Conservation (phyloP, 1,140 invertebrate species). For the Drosophila orena region DNA sequence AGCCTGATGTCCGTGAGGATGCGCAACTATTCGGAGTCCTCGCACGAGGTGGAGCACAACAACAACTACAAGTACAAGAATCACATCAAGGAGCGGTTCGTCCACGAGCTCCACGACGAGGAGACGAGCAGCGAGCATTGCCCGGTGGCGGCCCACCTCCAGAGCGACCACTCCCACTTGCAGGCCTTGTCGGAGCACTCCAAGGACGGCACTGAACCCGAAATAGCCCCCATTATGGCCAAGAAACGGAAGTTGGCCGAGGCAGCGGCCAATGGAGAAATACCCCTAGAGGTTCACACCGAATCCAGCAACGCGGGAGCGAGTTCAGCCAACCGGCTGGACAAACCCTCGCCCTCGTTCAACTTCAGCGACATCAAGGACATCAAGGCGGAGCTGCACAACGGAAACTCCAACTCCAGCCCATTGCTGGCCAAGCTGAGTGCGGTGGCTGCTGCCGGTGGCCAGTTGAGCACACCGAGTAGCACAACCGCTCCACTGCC, state of each 20-base stretch:
- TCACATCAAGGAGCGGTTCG: constrained; percentile 95
- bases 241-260: constrained; percentile 80
- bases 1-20: constrained; percentile 67
- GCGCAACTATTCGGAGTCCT: constrained; percentile 85
- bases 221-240: constrained; percentile 80
- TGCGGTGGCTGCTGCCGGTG: constrained; percentile 25
- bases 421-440: constrained; percentile 55
- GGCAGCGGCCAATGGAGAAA: constrained; percentile 62
- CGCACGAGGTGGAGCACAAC: constrained; percentile 85
- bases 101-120: constrained; percentile 80
- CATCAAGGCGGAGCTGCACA: constrained; percentile 77
- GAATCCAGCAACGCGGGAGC: constrained; percentile 24
- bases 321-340: constrained; percentile 28
- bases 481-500: constrained; percentile 77
- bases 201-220: constrained; percentile 79
- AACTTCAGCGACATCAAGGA: constrained; percentile 75
- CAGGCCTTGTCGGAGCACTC: constrained; percentile 80
- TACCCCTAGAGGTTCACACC: constrained; percentile 49
- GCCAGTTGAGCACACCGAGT: constrained; percentile 65
- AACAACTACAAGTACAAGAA: constrained; percentile 97
- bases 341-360: constrained; percentile 65
- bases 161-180: constrained; percentile 77
- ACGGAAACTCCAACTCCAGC: constrained; percentile 65
- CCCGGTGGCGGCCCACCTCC: constrained; percentile 60
- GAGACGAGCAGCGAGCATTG: constrained; percentile 79